Evolutionary conservation across 2,888 invertebrate genomes (phyloP), one percentile per base, ranked within the genome.

Genomic region (Parnassius glacialis): DNA sequence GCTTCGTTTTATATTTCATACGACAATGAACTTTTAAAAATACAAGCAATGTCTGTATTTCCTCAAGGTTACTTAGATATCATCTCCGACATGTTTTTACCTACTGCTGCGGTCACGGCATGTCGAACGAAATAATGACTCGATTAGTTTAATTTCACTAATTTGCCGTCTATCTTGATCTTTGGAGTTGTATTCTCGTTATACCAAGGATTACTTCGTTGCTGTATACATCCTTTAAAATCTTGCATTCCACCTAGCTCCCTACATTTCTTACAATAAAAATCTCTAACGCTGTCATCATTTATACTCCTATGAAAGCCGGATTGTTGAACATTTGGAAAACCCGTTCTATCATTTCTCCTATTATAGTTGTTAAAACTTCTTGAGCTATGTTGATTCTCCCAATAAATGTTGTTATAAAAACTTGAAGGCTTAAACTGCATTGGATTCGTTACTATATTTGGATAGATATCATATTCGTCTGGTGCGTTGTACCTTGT

Each of bases 111-210:
- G 74, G 76, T 78, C 76, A 78, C 76, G 74, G 76, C 70, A 79
- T 79, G 48, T 52, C 57, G 80, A 80, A 78, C 81, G 80, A 81
- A 81, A 83, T 70, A 70, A 72, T 74, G 69, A 68, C 72, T 68
- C 72, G 68, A 81, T 88, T 84, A 90, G 79, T 89, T 87, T 84
- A 91, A 86, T 86, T 89, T 91, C 72, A 82, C 86, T 79, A 91
- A 80, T 86, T 91, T 91, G 12, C 91, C 91, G 59, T 91, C 90
- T 63, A 91, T 74, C 74, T 87, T 91, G 52, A 88, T 72, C 74
- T 85, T 90, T 7, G 81, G 77, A 50, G 90, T 90, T 10, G 90
- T 87, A 13, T 79, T 84, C 70, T 83, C 80, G 47, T 75, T 71
- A 34, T 75, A 53, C 83, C 83, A 81, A 41, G 79, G 66, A 66